Percentiles rank a stretch among this genome's conserved stretches.
Conservation (phyloP, 2,113 vertebrate genomes). For the Australoheros scitulus region DNA sequence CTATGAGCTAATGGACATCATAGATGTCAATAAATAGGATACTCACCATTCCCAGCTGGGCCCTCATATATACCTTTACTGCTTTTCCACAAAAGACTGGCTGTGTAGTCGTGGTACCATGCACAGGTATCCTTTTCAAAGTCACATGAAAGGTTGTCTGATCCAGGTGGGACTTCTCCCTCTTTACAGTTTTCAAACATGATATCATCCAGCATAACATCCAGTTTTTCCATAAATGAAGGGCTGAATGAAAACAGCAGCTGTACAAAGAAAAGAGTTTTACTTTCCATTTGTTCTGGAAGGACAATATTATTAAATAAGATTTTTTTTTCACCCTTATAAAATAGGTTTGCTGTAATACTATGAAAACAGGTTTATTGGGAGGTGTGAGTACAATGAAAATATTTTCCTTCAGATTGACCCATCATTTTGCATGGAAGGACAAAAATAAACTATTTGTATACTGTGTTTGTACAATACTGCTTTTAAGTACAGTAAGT, state of each 20-base stretch:
- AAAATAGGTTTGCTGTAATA: background rate
- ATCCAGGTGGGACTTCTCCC: slow-evolving; percentile 67
- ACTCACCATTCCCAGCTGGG: slow-evolving; percentile 59
- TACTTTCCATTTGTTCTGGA: background rate
- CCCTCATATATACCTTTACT: background rate
- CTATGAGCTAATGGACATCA: too few relatives aligned
- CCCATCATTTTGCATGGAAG: too few relatives aligned
- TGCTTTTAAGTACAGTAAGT: background rate
- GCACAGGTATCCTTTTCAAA: slow-evolving; percentile 77
- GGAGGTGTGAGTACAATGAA: too few relatives aligned
- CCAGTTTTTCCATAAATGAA: background rate
- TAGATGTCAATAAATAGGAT: background rate
- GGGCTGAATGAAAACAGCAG: slow-evolving; percentile 49
- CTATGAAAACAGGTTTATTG: background rate
- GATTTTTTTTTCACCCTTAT: background rate
- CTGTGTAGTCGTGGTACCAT: slow-evolving; percentile 75
- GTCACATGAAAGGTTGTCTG: slow-evolving; percentile 75
- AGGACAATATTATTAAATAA: background rate
- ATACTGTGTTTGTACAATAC: background rate
- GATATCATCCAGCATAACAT: slow-evolving; percentile 79
- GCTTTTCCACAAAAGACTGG: slow-evolving; percentile 66
- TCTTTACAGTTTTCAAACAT: slow-evolving; percentile 68
- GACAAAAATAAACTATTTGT: background rate
- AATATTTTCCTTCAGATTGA: too few relatives aligned
- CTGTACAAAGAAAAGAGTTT: slow-evolving; percentile 51